A percentile compares a stretch with the other conserved stretches of the same genome.
Conservation (phyloP, 1,140 invertebrate genomes). For the Lepidotrigona ventralis region DNA sequence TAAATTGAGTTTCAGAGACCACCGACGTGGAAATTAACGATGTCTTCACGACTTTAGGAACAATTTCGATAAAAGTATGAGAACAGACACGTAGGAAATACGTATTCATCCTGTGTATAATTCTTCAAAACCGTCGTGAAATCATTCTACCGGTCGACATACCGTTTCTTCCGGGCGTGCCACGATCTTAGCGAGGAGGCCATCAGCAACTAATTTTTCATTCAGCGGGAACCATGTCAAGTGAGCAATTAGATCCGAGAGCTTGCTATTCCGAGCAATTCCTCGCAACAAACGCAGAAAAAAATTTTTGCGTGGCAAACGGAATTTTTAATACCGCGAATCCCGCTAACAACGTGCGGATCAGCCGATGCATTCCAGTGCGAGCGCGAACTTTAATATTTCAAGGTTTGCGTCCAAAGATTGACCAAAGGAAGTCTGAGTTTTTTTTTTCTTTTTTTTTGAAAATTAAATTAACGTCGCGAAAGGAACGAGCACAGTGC, state of each 20-base stretch:
- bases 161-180: not conserved
- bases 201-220: slow-evolving; percentile 36
- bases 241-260: slow-evolving; percentile 31
- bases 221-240: slow-evolving; percentile 30
- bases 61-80: not conserved
- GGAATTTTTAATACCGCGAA: slow-evolving; percentile 18
- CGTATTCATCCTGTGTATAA: not conserved
- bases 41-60: not conserved
- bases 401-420: not conserved
- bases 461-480: not conserved
- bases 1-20: slow-evolving; percentile 5
- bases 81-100: not conserved
- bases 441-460: not conserved
- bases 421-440: not conserved
- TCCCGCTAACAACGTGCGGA: not conserved
- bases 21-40: not conserved
- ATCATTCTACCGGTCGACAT: not conserved
- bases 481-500: too few relatives aligned
- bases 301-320: not conserved
- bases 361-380: not conserved
- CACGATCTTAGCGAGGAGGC: not conserved
- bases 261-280: not conserved
- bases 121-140: not conserved
- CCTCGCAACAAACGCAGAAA: not conserved
- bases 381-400: not conserved